Evolutionary conservation across 2,888 invertebrate genomes (phyloP).

Genomic region (Lithophane leautieri): DNA sequence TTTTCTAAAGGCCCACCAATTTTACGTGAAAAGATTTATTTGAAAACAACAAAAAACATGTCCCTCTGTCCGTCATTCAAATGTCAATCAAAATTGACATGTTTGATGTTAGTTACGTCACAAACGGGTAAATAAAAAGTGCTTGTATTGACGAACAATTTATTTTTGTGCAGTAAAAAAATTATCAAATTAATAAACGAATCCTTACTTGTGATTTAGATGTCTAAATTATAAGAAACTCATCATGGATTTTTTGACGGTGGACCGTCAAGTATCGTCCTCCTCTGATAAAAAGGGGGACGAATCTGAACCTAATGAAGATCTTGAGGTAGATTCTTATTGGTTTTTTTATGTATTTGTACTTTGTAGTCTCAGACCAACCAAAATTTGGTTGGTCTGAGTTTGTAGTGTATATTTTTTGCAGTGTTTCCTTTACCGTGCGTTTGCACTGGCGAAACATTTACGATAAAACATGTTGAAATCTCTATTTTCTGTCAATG

Average conservation of each 20-base stretch:
- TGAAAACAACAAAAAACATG: background rate
- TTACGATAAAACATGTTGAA: no score
- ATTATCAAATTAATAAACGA: background rate
- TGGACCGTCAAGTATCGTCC: constrained; percentile 75
- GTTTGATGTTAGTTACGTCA: constrained; percentile 43
- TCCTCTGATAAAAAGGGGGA: constrained; percentile 73
- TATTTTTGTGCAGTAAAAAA: background rate
- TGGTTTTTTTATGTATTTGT: constrained; percentile 1
- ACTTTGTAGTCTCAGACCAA: no score
- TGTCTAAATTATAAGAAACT: constrained; percentile 38
- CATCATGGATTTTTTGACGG: constrained; percentile 81
- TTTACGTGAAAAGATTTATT: background rate
- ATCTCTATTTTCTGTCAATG: no score
- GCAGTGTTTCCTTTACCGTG: background rate
- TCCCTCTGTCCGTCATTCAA: background rate
- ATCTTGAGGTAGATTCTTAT: constrained; percentile 80
- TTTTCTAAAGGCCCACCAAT: background rate
- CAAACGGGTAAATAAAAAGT: constrained; percentile 54
- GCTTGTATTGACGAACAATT: constrained; percentile 39
- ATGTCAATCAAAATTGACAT: constrained; percentile 35
- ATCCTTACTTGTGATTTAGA: constrained; percentile 21
- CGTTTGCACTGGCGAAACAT: no score
- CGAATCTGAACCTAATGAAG: constrained; percentile 77
- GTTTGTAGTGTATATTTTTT: background rate
- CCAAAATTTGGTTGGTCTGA: no score